A percentile compares a stretch with the other conserved stretches of the same genome.
These are phyloP conservation scores for Rachycentron canadum DNA, from an alignment of 2,797 vertebrate genomes.

Conservation along the genomic window DNA sequence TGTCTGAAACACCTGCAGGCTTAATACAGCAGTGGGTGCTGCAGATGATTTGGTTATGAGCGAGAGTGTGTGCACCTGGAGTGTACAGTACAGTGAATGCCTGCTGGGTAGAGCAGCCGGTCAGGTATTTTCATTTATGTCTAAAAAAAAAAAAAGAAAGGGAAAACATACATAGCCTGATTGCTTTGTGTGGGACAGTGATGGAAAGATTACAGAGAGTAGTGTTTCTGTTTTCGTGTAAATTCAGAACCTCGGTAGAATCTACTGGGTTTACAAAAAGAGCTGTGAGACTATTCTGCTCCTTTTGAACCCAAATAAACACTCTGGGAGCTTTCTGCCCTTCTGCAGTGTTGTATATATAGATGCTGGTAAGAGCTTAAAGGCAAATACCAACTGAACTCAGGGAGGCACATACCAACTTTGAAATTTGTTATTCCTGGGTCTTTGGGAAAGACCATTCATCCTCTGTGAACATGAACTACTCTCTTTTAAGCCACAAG, in stretches of 20 bases:
- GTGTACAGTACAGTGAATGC: slow-evolving; percentile 1
- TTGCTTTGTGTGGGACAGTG: slow-evolving; percentile 16
- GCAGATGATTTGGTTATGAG: slow-evolving; percentile 34
- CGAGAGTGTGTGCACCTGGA: slow-evolving; percentile 11
- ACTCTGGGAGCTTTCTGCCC: slow-evolving; percentile 44
- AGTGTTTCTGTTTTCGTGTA: slow-evolving; percentile 41
- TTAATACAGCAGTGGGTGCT: slow-evolving; percentile 20
- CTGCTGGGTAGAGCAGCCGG: slow-evolving; percentile 30
- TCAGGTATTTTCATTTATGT: slow-evolving; percentile 43
- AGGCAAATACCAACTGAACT: slow-evolving; percentile 61
- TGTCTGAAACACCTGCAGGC: slow-evolving; percentile 42
- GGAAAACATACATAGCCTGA: slow-evolving; percentile 35
- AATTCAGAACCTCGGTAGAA: slow-evolving; percentile 36
- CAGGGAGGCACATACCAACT: slow-evolving; percentile 57
- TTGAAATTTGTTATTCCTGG: slow-evolving; percentile 67
- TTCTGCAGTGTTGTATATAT: slow-evolving; percentile 56
- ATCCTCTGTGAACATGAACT: slow-evolving; percentile 42
- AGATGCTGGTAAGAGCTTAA: slow-evolving; percentile 58
- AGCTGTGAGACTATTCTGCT: slow-evolving; percentile 44
- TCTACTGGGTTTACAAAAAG: slow-evolving; percentile 30
- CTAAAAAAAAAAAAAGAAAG: slow-evolving; percentile 22
- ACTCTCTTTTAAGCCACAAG: slow-evolving; percentile 47
- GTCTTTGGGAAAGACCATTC: slow-evolving; percentile 39
- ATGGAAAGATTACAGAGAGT: slow-evolving; percentile 41
- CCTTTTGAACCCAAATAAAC: slow-evolving; percentile 69